Conservation (phyloP, 2,113 vertebrate genomes). For the Ictalurus punctatus region DNA sequence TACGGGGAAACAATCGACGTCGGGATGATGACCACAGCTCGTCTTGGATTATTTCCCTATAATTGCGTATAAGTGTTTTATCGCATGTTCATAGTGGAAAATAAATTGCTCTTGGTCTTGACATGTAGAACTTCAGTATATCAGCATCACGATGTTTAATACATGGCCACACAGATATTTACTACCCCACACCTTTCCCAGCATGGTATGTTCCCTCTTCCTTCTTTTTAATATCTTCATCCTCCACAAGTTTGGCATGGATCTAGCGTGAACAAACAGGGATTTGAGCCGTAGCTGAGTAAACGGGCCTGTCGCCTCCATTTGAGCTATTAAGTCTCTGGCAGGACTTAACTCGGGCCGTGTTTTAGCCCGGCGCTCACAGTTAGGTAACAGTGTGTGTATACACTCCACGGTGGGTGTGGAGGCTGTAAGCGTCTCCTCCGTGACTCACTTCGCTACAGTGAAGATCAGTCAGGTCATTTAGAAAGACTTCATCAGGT, state of each 20-base stretch:
- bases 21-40: neutral
- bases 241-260: conserved; percentile 25
- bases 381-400: conserved; percentile 42
- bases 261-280: conserved; percentile 29
- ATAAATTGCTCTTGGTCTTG: neutral
- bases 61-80: neutral
- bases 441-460: conserved; percentile 28
- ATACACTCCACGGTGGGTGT: conserved; percentile 26
- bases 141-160: neutral
- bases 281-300: conserved; percentile 38
- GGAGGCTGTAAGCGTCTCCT: neutral
- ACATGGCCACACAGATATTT: neutral
- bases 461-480: conserved; percentile 23
- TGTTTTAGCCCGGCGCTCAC: conserved; percentile 9
- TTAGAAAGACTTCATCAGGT: conserved; percentile 2
- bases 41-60: neutral
- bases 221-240: conserved; percentile 36
- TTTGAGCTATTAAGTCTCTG: conserved; percentile 42
- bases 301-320: conserved; percentile 36
- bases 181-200: neutral
- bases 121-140: neutral
- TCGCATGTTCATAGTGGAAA: neutral
- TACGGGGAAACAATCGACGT: neutral
- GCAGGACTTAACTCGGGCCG: conserved; percentile 36
- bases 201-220: neutral